phyloP scores from a whole-genome alignment of 1,140 invertebrate genomes.

The Oncopodura yosiiana region DNA sequence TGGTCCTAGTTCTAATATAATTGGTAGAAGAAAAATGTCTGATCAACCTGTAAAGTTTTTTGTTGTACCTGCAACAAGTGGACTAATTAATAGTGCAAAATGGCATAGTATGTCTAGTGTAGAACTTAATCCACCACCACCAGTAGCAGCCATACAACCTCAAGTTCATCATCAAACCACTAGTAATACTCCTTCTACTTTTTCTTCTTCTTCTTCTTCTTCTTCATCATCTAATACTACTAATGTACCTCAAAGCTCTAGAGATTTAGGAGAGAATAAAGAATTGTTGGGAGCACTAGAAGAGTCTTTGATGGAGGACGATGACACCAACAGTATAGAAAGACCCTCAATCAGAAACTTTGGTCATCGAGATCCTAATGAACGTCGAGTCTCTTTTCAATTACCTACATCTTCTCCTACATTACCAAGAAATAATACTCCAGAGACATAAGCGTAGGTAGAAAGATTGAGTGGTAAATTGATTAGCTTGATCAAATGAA shows the following conservation, averaged over 20 bases:
- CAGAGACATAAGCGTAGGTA: too few relatives aligned
- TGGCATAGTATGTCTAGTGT: slow-evolving; percentile 29
- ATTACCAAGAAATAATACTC: background rate
- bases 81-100: slow-evolving; percentile 17
- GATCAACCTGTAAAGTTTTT: slow-evolving; percentile 28
- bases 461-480: too few relatives aligned
- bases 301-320: slow-evolving; percentile 5
- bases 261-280: too few relatives aligned
- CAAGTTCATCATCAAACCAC: slow-evolving; percentile 10
- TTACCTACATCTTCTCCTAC: slow-evolving; percentile 3
- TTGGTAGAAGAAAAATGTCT: slow-evolving; percentile 28
- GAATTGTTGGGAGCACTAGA: too few relatives aligned
- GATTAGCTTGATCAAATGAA: too few relatives aligned
- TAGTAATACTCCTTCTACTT: too few relatives aligned
- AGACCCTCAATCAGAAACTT: slow-evolving; percentile 2
- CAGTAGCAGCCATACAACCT: slow-evolving; percentile 13
- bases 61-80: slow-evolving; percentile 19
- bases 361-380: slow-evolving; percentile 5
- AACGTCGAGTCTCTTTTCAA: slow-evolving; percentile 22
- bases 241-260: background rate
- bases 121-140: slow-evolving; percentile 18
- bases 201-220: background rate
- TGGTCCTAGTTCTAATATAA: too few relatives aligned
- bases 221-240: background rate
- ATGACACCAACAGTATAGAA: slow-evolving; percentile 6